Evolutionary conservation across 2,888 invertebrate genomes (phyloP).

Genomic region (Lathronympha strigana): DNA sequence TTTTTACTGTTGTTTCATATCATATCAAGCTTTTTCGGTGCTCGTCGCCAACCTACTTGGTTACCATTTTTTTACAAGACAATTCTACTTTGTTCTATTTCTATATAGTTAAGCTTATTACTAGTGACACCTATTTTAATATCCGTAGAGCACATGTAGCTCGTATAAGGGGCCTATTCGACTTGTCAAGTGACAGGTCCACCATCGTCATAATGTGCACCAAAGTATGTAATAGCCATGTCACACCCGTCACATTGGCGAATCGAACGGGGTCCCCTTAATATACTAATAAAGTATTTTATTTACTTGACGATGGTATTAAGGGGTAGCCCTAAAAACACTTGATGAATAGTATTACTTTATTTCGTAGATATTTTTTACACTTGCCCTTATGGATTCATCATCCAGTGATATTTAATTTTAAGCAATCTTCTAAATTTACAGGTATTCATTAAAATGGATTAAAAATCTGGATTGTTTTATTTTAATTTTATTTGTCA

Average conservation of each 20-base stretch:
- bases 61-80: slow-evolving; percentile 27
- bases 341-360: slow-evolving; percentile 30
- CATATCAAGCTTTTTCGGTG: slow-evolving; percentile 23
- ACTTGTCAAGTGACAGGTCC: not conserved
- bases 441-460: slow-evolving; percentile 53
- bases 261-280: not conserved
- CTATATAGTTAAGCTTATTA: slow-evolving; percentile 43
- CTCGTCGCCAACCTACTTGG: slow-evolving; percentile 10
- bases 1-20: slow-evolving; percentile 1
- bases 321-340: slow-evolving; percentile 10
- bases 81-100: slow-evolving; percentile 44
- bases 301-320: slow-evolving; percentile 13
- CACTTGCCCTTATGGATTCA: slow-evolving; percentile 63
- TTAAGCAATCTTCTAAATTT: slow-evolving; percentile 57
- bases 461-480: slow-evolving; percentile 42
- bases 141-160: slow-evolving; percentile 27
- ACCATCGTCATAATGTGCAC: not conserved
- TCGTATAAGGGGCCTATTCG: slow-evolving; percentile 1
- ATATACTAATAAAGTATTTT: slow-evolving; percentile 10
- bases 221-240: not conserved
- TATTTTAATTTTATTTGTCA: slow-evolving; percentile 20
- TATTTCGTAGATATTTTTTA: slow-evolving; percentile 49
- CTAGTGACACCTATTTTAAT: slow-evolving; percentile 24
- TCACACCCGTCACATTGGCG: not conserved
- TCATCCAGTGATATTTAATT: slow-evolving; percentile 67